Conservation (phyloP, 2,888 invertebrate species). For the Morinoia aosen region DNA sequence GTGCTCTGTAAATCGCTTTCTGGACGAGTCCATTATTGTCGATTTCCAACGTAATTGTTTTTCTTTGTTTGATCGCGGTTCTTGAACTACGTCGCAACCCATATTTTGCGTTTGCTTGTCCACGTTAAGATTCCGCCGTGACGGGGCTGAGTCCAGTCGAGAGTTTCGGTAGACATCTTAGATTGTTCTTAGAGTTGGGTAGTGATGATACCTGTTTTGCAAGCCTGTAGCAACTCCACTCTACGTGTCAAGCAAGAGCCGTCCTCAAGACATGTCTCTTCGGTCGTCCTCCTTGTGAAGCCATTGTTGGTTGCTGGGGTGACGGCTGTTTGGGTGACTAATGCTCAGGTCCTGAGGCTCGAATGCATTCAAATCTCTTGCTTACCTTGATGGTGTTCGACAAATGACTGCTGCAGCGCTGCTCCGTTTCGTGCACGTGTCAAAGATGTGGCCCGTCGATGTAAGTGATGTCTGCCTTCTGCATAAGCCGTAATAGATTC, state of each 20-base stretch:
- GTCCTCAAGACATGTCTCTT: neutral
- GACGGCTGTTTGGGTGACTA: neutral
- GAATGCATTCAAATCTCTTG: neutral
- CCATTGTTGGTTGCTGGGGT: neutral
- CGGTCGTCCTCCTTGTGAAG: neutral
- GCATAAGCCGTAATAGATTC: neutral
- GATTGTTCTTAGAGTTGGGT: neutral
- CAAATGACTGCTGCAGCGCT: neutral
- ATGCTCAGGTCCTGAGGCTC: neutral
- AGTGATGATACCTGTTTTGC: neutral
- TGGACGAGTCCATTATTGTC: neutral
- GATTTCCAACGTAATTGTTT: neutral
- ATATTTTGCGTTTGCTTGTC: neutral
- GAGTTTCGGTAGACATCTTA: neutral
- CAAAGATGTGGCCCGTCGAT: neutral
- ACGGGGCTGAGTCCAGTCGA: neutral
- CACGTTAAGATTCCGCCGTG: neutral
- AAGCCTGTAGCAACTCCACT: neutral
- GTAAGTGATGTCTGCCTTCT: neutral
- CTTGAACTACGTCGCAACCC: neutral
- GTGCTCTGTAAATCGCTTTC: neutral
- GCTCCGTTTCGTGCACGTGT: neutral
- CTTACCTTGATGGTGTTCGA: neutral
- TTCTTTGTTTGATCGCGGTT: neutral
- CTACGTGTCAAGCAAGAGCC: neutral